Evolutionary conservation across 2,888 invertebrate genomes (phyloP), one percentile per base, ranked within the genome.

Genomic region (Podotricha telesiphe): DNA sequence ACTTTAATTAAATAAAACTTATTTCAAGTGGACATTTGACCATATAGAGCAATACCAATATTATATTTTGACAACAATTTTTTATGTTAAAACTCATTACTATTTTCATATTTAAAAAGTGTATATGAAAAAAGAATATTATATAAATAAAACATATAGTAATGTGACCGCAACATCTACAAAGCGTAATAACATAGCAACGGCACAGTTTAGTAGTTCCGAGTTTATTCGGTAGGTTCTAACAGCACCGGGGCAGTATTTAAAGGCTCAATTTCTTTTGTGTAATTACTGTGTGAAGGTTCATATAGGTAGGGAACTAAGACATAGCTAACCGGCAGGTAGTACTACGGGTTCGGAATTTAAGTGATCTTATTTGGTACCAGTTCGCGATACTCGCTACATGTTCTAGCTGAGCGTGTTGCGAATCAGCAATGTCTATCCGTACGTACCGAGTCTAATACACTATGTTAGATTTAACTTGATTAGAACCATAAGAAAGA

Each of bases 361-460:
- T 89, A 91, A 92, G 91, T 90, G 91, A 86, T 88, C 91, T 84
- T 89, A 90, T 91, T 91, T 90, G 80, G 84, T 82, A 81, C 79
- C 80, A 80, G 83, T 80, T 79, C 83, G 80, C 87, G 87, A 87
- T 86, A 83, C 82, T 81, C 82, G 80, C 79, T 48, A 45, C 77
- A 82, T 82, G 83, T 82, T 84, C 80, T 78, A 80, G 77, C 73
- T 63, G 75, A 77, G 83, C 90, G 91, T 90, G 91, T 79, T 81
- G 72, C 74, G 90, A 88, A 90, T 90, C 81, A 76, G 76, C 83
- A 87, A 89, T 87, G 81, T 82, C 82, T 82, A 81, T 82, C 79
- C 86, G 83, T 83, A 28, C 86, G 83, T 83, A 28, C 28, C 74
- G 78, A 83, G 79, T 80, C 84, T 89, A 89, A 89, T 82, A 80